A percentile compares a stretch with the other conserved stretches of the same genome.
These are phyloP conservation scores for Anthophora plumipes DNA, from an alignment of 2,888 invertebrate species.

Conservation along the genomic window DNA sequence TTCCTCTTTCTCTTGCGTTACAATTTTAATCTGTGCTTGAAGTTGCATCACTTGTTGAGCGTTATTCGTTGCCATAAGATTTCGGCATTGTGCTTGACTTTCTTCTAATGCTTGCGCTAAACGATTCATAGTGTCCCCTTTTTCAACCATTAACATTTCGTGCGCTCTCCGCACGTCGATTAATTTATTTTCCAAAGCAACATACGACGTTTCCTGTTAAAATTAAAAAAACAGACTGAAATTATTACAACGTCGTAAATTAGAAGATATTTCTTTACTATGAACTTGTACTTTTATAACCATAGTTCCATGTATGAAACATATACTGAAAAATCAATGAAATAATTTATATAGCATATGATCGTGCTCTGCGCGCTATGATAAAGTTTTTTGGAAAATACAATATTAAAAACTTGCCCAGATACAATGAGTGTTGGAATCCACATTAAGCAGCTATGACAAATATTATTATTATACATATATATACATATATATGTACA, in stretches of 20 bases:
- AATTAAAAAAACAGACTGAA: conserved; percentile 13
- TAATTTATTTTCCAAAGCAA: conserved; percentile 78
- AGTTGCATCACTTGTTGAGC: conserved; percentile 85
- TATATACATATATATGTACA: conserved; percentile 31
- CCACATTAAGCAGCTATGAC: conserved; percentile 73
- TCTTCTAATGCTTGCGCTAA: conserved; percentile 87
- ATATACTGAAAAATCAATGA: background rate
- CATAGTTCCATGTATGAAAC: conserved; percentile 7
- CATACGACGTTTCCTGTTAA: conserved; percentile 77
- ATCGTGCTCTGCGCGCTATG: background rate
- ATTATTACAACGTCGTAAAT: background rate
- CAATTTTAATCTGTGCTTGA: conserved; percentile 85
- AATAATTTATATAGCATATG: background rate
- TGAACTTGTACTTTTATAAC: background rate
- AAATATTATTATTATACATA: conserved; percentile 57
- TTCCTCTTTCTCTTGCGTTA: conserved; percentile 86
- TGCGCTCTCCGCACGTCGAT: conserved; percentile 87
- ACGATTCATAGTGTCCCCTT: conserved; percentile 88
- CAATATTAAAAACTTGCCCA: conserved; percentile 72
- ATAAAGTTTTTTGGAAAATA: conserved; percentile 26
- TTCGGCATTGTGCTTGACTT: conserved; percentile 86
- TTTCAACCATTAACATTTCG: conserved; percentile 88
- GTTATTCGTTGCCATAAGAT: conserved; percentile 84
- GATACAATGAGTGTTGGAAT: conserved; percentile 68
- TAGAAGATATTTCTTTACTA: background rate